Evolutionary conservation across 2,797 vertebrate species (phyloP).

Genomic region (Crypturellus tataupa): DNA sequence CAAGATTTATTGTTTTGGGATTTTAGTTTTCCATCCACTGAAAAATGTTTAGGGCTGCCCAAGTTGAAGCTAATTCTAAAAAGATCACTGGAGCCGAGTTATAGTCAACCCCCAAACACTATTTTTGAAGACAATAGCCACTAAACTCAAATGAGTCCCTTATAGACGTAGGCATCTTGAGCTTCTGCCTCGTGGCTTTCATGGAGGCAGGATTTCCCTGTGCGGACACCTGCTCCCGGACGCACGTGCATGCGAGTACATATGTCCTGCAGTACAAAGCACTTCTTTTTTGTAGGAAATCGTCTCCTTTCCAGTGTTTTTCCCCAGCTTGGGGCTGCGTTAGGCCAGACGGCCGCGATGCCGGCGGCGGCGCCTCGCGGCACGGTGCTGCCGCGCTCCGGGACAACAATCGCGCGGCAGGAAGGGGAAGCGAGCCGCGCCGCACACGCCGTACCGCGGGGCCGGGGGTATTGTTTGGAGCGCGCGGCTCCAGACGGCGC

Average conservation of each 20-base stretch:
- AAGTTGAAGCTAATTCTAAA: conserved; percentile 22
- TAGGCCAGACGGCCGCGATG: conserved; percentile 34
- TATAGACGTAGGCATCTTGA: background rate
- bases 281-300: conserved; percentile 28
- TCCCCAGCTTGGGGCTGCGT: background rate
- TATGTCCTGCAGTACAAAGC: background rate
- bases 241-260: background rate
- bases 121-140: background rate
- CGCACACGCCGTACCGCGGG: conserved; percentile 79
- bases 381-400: background rate
- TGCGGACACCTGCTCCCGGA: background rate
- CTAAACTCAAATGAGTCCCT: background rate
- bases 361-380: conserved; percentile 29
- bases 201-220: conserved; percentile 42
- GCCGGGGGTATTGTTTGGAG: conserved; percentile 82
- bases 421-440: conserved; percentile 79
- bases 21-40: background rate
- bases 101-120: conserved; percentile 42
- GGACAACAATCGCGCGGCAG: conserved; percentile 73
- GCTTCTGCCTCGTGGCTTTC: background rate
- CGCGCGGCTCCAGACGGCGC: conserved; percentile 67
- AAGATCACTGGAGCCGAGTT: background rate
- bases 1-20: background rate
- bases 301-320: conserved; percentile 26
- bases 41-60: background rate